Percentiles rank a stretch among this genome's conserved stretches.
Conservation (phyloP, 1,140 invertebrate species). For the Procambarus clarkii region DNA sequence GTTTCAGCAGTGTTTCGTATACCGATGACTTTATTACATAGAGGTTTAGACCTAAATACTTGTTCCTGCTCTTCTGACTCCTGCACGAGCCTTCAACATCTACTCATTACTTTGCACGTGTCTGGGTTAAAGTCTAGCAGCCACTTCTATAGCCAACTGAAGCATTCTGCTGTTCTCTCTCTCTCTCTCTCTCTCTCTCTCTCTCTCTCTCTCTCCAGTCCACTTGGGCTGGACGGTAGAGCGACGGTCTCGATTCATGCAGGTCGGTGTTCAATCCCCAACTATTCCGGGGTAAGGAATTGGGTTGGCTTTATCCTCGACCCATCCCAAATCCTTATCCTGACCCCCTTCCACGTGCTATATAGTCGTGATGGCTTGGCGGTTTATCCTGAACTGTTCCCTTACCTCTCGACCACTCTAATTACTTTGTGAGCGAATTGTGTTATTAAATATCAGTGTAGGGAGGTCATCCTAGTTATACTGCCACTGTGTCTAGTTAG, state of each 20-base stretch:
- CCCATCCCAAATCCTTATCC: too few relatives aligned
- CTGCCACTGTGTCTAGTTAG: too few relatives aligned
- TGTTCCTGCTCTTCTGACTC: not conserved
- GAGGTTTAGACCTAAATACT: not conserved
- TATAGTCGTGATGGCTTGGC: too few relatives aligned
- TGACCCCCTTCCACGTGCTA: too few relatives aligned
- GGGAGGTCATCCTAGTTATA: too few relatives aligned
- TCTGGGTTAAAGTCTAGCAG: not conserved
- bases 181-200: not conserved
- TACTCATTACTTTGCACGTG: not conserved
- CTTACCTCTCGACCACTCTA: too few relatives aligned
- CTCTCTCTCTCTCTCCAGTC: not conserved
- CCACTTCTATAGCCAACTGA: not conserved
- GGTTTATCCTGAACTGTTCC: too few relatives aligned
- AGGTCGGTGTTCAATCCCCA: too few relatives aligned
- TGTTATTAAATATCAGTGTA: too few relatives aligned
- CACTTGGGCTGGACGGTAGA: not conserved
- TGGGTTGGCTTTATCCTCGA: not conserved
- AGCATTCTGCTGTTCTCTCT: not conserved
- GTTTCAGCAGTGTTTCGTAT: not conserved
- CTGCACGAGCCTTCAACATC: not conserved
- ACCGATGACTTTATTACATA: not conserved
- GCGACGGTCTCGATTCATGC: too few relatives aligned
- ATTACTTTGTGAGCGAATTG: too few relatives aligned
- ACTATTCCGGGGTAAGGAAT: not conserved